Base-by-base conservation (phyloP, 2,113 vertebrate genomes). In the Ahaetulla prasina region DNA sequence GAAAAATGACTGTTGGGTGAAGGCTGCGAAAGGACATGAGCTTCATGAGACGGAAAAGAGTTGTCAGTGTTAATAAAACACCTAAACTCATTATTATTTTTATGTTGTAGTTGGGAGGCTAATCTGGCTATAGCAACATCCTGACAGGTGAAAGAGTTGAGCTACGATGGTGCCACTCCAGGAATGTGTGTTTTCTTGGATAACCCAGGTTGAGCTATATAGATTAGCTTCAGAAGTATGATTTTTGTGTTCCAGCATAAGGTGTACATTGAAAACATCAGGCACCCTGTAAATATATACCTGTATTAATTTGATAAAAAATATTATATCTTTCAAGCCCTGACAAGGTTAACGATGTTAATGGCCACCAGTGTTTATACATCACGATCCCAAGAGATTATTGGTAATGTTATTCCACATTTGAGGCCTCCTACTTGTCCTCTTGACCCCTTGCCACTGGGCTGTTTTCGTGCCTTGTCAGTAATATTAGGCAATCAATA, bases 371-470 rank as follows among this genome's bases (percentile, higher is more conserved):
- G 55, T 93, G 89, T 91, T 90, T 86, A 87, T 52, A 49, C 0
- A 0, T 50, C 80, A 87, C 91, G 90, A 91, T 92, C 90, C 87
- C 39, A 87, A 53, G 84, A 84, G 93, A 85, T 53, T 87, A 91
- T 89, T 84, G 74, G 94, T 90, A 45, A 93, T n/a, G 60, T 91
- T 35, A 12, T 53, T 93, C 90, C 30, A 84, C 84, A 94, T 89
- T 8, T 86, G 74, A 89, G 90, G 87, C 92, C 91, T 90, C 53
- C 91, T 85, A 30, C 88, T 90, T 86, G 8, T 52, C 89, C 74
- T 92, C 91, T 95, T 96, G 45, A 95, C 95, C 92, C 87, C 4
- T 0, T 68, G 92, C 94, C 95, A 95, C 88, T 93, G 50, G 45
- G 47, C 91, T 88, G 94, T 89, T 91, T 90, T 93, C 55, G 27